Conservation (phyloP, 2,888 invertebrate genomes). For the Lithophane ornitopus region DNA sequence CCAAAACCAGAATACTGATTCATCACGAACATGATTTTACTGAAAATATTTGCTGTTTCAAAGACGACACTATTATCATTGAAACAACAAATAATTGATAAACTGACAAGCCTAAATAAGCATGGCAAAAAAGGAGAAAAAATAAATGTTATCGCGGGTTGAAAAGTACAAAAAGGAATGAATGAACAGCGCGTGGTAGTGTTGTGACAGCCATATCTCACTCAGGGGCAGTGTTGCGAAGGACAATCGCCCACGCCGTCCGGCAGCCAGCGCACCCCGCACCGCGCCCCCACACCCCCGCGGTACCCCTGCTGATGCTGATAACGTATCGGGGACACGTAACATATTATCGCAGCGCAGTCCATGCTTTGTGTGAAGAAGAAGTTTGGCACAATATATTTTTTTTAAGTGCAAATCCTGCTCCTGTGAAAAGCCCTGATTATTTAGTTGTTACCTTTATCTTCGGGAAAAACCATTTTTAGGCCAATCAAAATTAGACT, state of each 20-base stretch:
- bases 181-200: conserved; percentile 73
- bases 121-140: conserved; percentile 44
- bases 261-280: conserved; percentile 67
- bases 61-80: conserved; percentile 46
- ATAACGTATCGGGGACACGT: conserved; percentile 79
- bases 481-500: too few species aligned
- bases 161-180: conserved; percentile 56
- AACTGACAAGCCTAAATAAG: conserved; percentile 49
- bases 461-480: too few species aligned
- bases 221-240: conserved; percentile 84
- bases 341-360: conserved; percentile 57
- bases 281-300: conserved; percentile 53
- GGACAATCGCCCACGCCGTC: conserved; percentile 87
- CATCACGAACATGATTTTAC: conserved; percentile 1
- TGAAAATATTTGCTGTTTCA: conserved; percentile 28
- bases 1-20: neutral
- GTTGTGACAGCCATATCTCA: conserved; percentile 74
- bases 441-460: neutral
- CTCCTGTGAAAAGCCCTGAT: neutral
- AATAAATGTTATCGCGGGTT: conserved; percentile 58
- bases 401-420: neutral
- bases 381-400: conserved; percentile 33
- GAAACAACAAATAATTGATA: conserved; percentile 57
- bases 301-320: conserved; percentile 71
- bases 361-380: conserved; percentile 47